Conservation (phyloP, 2,113 vertebrate genomes). For the Mormyrus iriodes region DNA sequence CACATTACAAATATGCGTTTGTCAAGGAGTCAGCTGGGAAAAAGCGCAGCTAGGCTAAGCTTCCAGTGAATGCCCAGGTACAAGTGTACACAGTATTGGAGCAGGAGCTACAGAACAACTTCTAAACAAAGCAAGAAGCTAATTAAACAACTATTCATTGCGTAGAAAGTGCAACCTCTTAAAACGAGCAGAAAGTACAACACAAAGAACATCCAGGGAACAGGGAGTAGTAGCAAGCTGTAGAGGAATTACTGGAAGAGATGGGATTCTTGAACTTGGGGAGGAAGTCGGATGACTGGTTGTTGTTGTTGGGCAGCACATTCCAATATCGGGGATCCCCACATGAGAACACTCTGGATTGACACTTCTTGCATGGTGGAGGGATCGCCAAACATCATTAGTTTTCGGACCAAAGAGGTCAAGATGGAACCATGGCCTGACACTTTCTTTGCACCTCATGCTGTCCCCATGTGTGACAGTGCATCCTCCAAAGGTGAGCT, state of each 20-base stretch:
- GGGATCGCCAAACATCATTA: background rate
- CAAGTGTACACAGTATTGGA: background rate
- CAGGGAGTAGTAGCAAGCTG: background rate
- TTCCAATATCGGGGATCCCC: background rate
- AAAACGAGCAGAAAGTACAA: background rate
- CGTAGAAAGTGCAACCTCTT: background rate
- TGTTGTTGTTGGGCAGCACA: background rate
- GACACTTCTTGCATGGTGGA: background rate
- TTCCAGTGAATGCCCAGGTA: background rate
- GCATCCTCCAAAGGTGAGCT: conserved; percentile 27
- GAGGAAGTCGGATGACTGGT: background rate
- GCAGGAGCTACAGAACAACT: background rate
- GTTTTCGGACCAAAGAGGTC: background rate
- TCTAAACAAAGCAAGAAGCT: background rate
- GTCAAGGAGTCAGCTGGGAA: background rate
- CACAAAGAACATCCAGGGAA: background rate
- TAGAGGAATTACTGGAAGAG: background rate
- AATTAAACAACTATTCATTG: background rate
- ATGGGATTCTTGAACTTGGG: background rate
- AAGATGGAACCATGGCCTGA: background rate
- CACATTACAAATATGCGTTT: background rate
- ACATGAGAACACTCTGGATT: background rate
- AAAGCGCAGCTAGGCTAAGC: background rate
- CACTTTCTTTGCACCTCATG: conserved; percentile 31
- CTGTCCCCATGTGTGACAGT: background rate